Percentiles rank a stretch among this genome's conserved stretches.
Evolutionary conservation across 1,140 invertebrate genomes (phyloP).

Genomic region (Euwallacea fornicatus): DNA sequence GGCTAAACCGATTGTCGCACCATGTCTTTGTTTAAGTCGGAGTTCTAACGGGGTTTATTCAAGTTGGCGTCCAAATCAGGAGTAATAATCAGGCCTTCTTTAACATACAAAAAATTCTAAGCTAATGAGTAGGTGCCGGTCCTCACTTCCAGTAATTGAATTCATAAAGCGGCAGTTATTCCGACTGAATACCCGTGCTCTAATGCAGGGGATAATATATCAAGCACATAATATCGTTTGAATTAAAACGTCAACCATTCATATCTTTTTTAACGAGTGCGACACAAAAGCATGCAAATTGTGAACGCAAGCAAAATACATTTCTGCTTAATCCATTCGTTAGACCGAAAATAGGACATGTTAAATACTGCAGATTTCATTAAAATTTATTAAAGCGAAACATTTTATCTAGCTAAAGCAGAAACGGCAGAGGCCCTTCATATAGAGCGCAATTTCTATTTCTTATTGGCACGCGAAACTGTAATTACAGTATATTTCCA

Average conservation of each 20-base stretch:
- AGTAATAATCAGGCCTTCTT: too few species aligned
- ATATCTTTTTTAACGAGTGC: conserved; percentile 14
- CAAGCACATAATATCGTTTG: conserved; percentile 1
- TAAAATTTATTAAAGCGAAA: conserved; percentile 36
- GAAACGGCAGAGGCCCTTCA: conserved; percentile 29
- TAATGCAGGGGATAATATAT: conserved; percentile 9
- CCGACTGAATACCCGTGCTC: too few species aligned
- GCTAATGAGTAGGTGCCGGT: too few species aligned
- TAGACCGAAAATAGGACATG: conserved; percentile 29
- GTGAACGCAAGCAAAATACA: conserved; percentile 19
- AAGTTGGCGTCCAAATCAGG: too few species aligned
- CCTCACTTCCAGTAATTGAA: too few species aligned
- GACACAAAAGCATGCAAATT: conserved; percentile 28
- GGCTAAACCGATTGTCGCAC: too few species aligned
- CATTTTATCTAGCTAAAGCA: conserved; percentile 37
- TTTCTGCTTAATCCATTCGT: conserved; percentile 25
- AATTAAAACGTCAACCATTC: conserved; percentile 25
- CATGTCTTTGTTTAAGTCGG: too few species aligned
- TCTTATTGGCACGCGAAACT: conserved; percentile 37
- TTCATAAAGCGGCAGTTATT: too few species aligned
- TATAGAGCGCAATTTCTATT: conserved; percentile 37
- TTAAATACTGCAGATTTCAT: conserved; percentile 38
- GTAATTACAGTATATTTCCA: conserved; percentile 36
- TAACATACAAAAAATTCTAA: too few species aligned
- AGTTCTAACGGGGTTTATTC: too few species aligned